phyloP scores from a whole-genome alignment of 2,888 invertebrate genomes.

The Eubasilissa splendida region DNA sequence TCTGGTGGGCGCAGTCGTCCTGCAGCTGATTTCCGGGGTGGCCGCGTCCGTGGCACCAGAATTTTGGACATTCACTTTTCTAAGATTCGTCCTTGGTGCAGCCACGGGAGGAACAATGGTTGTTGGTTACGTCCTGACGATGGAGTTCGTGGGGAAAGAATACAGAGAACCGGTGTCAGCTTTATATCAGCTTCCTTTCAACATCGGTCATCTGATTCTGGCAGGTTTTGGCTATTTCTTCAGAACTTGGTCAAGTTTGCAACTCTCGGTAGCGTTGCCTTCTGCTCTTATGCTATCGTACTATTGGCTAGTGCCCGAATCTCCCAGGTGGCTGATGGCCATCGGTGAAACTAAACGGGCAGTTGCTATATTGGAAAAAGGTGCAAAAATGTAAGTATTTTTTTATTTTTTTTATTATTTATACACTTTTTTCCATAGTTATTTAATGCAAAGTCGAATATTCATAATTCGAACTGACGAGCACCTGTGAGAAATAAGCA shows the following conservation, averaged over 20 bases:
- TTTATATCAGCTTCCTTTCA: constrained; percentile 80
- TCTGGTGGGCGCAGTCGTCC: constrained; percentile 78
- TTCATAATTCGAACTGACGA: no score
- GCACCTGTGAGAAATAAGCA: no score
- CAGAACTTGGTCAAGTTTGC: constrained; percentile 79
- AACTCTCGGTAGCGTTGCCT: constrained; percentile 78
- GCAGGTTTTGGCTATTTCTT: constrained; percentile 77
- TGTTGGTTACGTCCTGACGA: constrained; percentile 73
- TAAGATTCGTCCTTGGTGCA: constrained; percentile 80
- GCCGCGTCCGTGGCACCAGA: constrained; percentile 79
- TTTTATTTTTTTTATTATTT: neutral
- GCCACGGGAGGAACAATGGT: constrained; percentile 90
- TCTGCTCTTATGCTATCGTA: constrained; percentile 77
- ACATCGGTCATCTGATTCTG: constrained; percentile 78
- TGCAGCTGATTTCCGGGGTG: constrained; percentile 81
- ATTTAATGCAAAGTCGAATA: no score
- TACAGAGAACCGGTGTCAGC: constrained; percentile 75
- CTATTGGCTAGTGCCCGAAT: constrained; percentile 84
- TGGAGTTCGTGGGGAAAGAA: constrained; percentile 78
- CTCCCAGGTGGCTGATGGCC: constrained; percentile 86
- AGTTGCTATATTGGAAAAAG: constrained; percentile 76
- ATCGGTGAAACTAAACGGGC: constrained; percentile 79
- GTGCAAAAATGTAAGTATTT: constrained; percentile 72
- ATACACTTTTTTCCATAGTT: no score
- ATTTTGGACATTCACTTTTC: constrained; percentile 74